phyloP scores from a whole-genome alignment of 2,113 vertebrate species.

The Monopterus albus region DNA sequence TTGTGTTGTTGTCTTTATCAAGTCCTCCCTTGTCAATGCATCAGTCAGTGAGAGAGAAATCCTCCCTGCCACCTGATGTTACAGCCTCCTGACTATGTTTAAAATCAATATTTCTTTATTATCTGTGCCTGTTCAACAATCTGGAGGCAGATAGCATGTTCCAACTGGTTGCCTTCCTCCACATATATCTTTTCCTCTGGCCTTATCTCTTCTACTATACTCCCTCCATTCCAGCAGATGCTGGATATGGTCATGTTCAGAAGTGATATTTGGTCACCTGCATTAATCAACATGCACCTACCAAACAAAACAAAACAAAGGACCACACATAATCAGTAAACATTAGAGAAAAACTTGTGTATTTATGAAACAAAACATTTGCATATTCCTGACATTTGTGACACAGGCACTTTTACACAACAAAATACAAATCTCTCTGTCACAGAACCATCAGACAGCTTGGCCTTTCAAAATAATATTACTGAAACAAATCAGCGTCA shows the following conservation, averaged over 20 bases:
- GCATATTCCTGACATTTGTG: neutral
- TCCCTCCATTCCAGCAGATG: constrained; percentile 10
- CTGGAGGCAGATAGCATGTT: constrained; percentile 61
- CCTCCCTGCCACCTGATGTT: constrained; percentile 25
- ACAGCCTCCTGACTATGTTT: constrained; percentile 57
- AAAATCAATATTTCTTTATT: constrained; percentile 75
- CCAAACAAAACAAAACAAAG: neutral
- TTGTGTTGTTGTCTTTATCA: constrained; percentile 39
- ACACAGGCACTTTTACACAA: neutral
- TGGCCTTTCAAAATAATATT: neutral
- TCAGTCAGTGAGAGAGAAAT: constrained; percentile 27
- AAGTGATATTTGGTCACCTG: constrained; percentile 3
- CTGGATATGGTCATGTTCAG: constrained; percentile 19
- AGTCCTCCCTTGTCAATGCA: neutral
- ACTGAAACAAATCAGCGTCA: constrained; percentile 12
- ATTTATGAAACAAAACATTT: neutral
- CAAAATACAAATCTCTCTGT: neutral
- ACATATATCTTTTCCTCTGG: constrained; percentile 24
- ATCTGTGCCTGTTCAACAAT: constrained; percentile 67
- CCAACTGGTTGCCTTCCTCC: constrained; percentile 35
- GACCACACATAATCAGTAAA: neutral
- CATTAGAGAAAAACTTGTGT: neutral
- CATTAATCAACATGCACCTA: neutral
- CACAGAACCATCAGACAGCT: neutral
- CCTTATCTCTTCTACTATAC: constrained; percentile 15